Base-by-base conservation (phyloP, 2,797 vertebrate genomes). In the Thripadectes ignobilis region DNA sequence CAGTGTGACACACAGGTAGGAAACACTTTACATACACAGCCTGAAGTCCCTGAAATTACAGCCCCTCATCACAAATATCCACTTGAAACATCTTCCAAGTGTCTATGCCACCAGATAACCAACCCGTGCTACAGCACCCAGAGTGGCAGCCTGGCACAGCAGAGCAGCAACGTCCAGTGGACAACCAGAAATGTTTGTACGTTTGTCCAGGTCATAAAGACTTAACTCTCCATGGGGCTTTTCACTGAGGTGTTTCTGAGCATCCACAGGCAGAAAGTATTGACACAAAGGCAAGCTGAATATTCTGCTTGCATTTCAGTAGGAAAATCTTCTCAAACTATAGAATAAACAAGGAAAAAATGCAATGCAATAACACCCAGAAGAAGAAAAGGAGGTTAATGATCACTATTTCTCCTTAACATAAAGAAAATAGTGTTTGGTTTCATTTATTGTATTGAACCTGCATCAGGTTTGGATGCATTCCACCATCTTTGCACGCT, bases 21-120 rank as follows among this genome's bases (percentile, higher is more conserved):
- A 46, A 16, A 20, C 27, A n/a, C 5, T 58, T 81, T 21, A 68
- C 43, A 22, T 17, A 32, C 11, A 5, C 0, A 0, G 7, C 27
- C 71, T 49, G 20, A 73, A 63, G 38, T 21, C 14, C 38, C 61
- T 65, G 76, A 46, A 85, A 78, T 68, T 6, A 21, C 38, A 65
- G 21, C 2, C 2, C 9, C 20, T 69, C 2, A 0, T 73, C 54
- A 61, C 49, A 83, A 52, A 27, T 58, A 67, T 21, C 34, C 38
- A 3, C 32, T 61, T 21, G 11, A 78, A 87, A 78, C 22, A 7
- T 39, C 57, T 68, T 59, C 77, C 48, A 29, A 45, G 18, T 13
- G 32, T 34, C 46, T 72, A 3, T 1, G 0, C 30, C 4, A 1
- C 34, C 14, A 23, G 17, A 3, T 6, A 26, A 22, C 17, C 11